Evolutionary conservation across 1,140 invertebrate species (phyloP).

Genomic region (Cyphomyrmex costatus): DNA sequence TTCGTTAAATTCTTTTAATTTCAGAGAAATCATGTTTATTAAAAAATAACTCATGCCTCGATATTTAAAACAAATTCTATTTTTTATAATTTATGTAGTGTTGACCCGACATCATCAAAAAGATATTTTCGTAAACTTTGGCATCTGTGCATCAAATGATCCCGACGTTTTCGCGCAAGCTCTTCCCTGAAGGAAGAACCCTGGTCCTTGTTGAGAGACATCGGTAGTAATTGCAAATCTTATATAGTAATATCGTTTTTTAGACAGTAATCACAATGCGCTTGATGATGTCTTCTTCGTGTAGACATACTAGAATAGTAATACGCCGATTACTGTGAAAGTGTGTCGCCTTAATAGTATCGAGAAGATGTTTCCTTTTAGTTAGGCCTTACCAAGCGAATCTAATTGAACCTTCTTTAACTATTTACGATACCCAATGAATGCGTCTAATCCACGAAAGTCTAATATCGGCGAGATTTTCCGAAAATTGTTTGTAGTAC

Average conservation of each 20-base stretch:
- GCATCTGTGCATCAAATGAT: slow-evolving; percentile 56
- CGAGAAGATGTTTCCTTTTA: slow-evolving; percentile 47
- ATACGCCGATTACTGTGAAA: slow-evolving; percentile 62
- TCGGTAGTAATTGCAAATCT: slow-evolving; percentile 58
- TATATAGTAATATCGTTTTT: slow-evolving; percentile 61
- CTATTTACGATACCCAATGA: slow-evolving; percentile 44
- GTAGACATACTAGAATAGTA: slow-evolving; percentile 45
- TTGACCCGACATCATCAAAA: not conserved
- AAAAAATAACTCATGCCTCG: slow-evolving; percentile 5
- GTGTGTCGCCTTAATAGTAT: slow-evolving; percentile 37
- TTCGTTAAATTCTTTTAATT: not conserved
- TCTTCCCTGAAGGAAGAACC: slow-evolving; percentile 32
- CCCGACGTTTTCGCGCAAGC: slow-evolving; percentile 55
- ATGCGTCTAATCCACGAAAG: slow-evolving; percentile 25
- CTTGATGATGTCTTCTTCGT: slow-evolving; percentile 74
- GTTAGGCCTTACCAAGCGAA: slow-evolving; percentile 71
- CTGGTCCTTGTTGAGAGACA: slow-evolving; percentile 73
- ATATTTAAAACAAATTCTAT: not conserved
- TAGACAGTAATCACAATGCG: slow-evolving; percentile 78
- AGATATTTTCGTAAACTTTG: not conserved
- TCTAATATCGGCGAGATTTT: slow-evolving; percentile 49
- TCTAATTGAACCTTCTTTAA: slow-evolving; percentile 60
- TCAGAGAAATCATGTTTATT: not conserved
- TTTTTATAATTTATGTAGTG: not conserved
- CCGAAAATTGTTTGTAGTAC: slow-evolving; percentile 1